A percentile compares a stretch with the other conserved stretches of the same genome.
Conservation (phyloP, 2,113 vertebrate species). For the Myotis brandtii region DNA sequence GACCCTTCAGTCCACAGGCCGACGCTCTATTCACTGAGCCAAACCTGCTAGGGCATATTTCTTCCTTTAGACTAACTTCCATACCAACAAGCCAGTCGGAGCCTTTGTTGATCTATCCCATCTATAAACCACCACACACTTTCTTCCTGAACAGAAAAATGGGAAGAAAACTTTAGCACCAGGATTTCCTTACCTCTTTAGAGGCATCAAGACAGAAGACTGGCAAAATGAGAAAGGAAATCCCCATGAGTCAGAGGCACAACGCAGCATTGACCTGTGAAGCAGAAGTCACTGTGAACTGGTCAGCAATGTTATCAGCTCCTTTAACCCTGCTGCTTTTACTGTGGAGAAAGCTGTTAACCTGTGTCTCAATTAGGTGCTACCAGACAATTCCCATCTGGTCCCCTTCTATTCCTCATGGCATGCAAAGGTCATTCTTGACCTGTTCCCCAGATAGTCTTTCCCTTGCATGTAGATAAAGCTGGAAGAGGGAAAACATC, state of each 20-base stretch:
- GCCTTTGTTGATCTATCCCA: constrained; percentile 31
- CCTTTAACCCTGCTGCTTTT: constrained; percentile 32
- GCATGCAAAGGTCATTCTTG: constrained; percentile 7
- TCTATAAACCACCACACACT: constrained; percentile 12
- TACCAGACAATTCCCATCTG: background rate
- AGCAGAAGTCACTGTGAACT: background rate
- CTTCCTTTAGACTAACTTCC: constrained; percentile 39
- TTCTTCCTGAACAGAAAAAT: background rate
- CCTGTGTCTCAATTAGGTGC: background rate
- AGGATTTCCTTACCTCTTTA: background rate
- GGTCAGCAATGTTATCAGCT: background rate
- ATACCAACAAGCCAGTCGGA: background rate
- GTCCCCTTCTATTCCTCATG: background rate
- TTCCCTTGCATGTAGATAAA: constrained; percentile 1
- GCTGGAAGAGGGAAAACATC: background rate
- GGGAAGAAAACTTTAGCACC: background rate
- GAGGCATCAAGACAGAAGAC: background rate
- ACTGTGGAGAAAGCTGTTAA: background rate
- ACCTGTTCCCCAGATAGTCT: background rate
- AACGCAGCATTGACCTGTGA: background rate
- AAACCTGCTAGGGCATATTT: background rate
- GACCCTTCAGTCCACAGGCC: too few relatives aligned
- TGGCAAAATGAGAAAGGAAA: constrained; percentile 17
- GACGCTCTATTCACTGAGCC: too few relatives aligned
- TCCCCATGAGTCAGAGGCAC: background rate